Base-by-base conservation (phyloP, 2,113 vertebrate species). In the Podarcis raffonei region DNA sequence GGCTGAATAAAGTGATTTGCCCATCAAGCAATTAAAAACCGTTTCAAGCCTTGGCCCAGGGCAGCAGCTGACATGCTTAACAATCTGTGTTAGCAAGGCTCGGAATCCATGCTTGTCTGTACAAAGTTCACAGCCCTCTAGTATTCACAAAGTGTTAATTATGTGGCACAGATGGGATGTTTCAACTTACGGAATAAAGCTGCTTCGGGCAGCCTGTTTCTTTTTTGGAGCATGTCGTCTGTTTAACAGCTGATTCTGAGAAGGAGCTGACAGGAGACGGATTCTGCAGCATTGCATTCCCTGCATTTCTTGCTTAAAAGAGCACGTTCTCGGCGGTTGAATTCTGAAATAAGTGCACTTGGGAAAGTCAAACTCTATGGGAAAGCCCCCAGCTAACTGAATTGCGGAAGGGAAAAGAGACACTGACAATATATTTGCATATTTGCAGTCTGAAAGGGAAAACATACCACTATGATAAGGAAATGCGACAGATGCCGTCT, bases 391-490 rank as follows among this genome's bases (percentile, higher is more conserved):
- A 85, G 84, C 83, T 90, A 5, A 86, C 59, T 86, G 27, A 30
- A 81, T 35, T 82, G 80, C 72, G 74, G 32, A n/a, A 85, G 86
- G 85, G 91, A 27, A 91, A 88, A 12, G 6, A 39, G 53, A 91
- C 90, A 79, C 2, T 48, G 84, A 37, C 80, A 80, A 78, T 82
- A 9, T 2, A 62, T 71, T 93, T 94, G 91, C 62, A 74, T 68
- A 91, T 90, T 91, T 90, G 42, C 81, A 78, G 62, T 83, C 91
- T 72, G 85, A 84, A 93, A 93, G 86, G 91, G 92, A 85, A 93
- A 95, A 95, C 92, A 91, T 92, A 53, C 86, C 94, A 91, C 94
- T 94, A 94, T 92, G 94, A 92, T 94, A 95, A 93, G 57, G 95
- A 97, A 95, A 96, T 94, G 93, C 92, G 93, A 86, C 93, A 92